These are phyloP conservation scores for Saguinus imperator DNA, from an alignment of 2,113 vertebrate species.

Conservation along the genomic window DNA sequence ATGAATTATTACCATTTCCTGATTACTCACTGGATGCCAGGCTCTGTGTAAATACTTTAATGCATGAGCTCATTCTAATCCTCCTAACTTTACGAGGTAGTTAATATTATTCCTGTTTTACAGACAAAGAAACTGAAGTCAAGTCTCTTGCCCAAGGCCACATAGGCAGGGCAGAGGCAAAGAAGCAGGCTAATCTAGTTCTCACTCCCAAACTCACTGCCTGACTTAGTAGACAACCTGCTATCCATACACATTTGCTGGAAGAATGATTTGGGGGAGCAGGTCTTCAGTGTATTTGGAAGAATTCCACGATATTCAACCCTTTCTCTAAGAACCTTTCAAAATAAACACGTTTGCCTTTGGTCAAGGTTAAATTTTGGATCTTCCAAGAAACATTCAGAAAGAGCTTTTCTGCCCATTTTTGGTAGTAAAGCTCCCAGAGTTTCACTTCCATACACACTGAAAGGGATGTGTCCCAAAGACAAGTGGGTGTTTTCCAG, in stretches of 20 bases:
- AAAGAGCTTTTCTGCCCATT: conserved; percentile 65
- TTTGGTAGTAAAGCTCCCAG: conserved; percentile 67
- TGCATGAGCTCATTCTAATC: not conserved
- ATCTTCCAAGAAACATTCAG: conserved; percentile 51
- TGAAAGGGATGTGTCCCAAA: not conserved
- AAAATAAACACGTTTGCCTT: conserved; percentile 63
- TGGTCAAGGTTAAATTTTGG: conserved; percentile 66
- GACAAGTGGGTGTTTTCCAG: not conserved
- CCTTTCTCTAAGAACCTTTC: conserved; percentile 53
- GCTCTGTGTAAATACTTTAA: not conserved
- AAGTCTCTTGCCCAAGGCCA: not conserved
- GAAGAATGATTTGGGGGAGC: conserved; percentile 14
- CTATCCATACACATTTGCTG: conserved; percentile 29
- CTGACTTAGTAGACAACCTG: not conserved
- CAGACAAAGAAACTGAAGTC: not conserved
- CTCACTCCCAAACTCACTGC: not conserved
- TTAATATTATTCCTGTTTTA: conserved; percentile 1
- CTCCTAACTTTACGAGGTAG: not conserved
- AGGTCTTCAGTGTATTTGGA: conserved; percentile 26
- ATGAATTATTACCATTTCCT: not conserved
- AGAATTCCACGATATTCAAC: conserved; percentile 9
- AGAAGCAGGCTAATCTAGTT: not conserved
- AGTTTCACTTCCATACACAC: conserved; percentile 20
- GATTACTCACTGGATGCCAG: not conserved
- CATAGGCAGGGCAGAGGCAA: not conserved